Evolutionary conservation across 2,797 vertebrate genomes (phyloP), one percentile per base, ranked within the genome.

Genomic region (Lagorchestes hirsutus): DNA sequence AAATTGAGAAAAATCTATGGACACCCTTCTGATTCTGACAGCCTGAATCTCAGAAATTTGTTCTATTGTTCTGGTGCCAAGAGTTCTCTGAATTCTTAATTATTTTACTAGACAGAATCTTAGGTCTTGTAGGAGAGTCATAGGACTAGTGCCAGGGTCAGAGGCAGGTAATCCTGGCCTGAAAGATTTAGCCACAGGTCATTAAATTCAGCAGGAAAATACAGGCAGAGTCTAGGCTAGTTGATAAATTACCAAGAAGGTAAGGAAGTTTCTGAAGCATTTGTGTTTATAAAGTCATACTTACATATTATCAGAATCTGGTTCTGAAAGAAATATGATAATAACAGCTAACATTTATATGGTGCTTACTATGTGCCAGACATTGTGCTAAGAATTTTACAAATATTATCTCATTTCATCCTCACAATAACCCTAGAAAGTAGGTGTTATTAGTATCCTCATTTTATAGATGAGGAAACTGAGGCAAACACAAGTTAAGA

Each of bases 61-160:
- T 12, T 90, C 90, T 56, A 27, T 55, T 46, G n/a, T 90, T 57
- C 57, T 34, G 14, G 29, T 55, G 12, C 24, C 24, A 46, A 27
- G 0, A 1, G 0, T 6, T 57, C 54, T 56, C 58, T 91, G 11
- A 93, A 40, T 92, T 93, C 52, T 94, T 59, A 55, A 1, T 12
- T 54, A 57, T 58, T 4, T 13, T 54, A 55, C 40, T 24, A 10
- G 27, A 92, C 13, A 54, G 91, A 11, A 57, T 52, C 59, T 12
- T 16, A 54, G 52, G 4, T 29, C 40, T 59, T 46, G 46, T 5
- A 90, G 50, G 31, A 31, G n/a, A 91, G 58, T 29, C 14, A 34
- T 10, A 59, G 34, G 34, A 90, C n/a, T n/a, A 91, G 0, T 1
- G 12, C 2, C 11, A 0, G 5, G 13, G 1, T 1, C 5, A 52